Evolutionary conservation across 2,113 vertebrate species (phyloP).

Genomic region (Vidua macroura): DNA sequence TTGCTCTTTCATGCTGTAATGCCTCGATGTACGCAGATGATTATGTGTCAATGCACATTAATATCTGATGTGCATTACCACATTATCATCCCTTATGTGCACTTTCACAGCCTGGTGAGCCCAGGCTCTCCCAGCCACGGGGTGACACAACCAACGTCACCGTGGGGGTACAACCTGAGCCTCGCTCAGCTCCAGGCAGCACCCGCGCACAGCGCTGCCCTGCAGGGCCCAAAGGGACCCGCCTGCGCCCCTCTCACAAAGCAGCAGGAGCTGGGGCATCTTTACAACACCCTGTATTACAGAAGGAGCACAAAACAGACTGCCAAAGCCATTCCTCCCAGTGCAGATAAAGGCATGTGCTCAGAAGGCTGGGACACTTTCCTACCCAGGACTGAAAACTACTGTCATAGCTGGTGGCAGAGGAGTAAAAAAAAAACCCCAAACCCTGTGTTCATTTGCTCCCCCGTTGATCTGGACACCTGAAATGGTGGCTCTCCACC

Average conservation of each 20-base stretch:
- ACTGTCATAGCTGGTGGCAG: background rate
- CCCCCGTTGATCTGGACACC: background rate
- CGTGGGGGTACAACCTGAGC: background rate
- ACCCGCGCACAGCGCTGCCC: background rate
- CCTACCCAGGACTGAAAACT: constrained; percentile 17
- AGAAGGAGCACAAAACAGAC: constrained; percentile 14
- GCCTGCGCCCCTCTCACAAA: constrained; percentile 1
- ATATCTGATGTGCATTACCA: constrained; percentile 76
- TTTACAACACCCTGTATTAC: background rate
- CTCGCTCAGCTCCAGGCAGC: background rate
- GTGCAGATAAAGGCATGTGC: background rate
- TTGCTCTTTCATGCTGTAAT: constrained; percentile 35
- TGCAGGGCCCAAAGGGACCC: background rate
- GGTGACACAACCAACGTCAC: background rate
- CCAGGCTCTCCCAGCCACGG: background rate
- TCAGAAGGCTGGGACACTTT: background rate
- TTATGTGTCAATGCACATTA: constrained; percentile 74
- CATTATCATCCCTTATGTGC: constrained; percentile 72
- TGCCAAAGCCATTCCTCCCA: background rate
- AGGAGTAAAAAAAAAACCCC: background rate
- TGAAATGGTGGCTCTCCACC: background rate
- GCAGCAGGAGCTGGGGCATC: background rate
- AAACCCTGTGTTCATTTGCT: background rate
- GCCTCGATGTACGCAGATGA: constrained; percentile 57
- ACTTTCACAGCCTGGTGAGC: constrained; percentile 57